phyloP scores from a whole-genome alignment of 2,888 invertebrate genomes.

The Podotricha telesiphe region DNA sequence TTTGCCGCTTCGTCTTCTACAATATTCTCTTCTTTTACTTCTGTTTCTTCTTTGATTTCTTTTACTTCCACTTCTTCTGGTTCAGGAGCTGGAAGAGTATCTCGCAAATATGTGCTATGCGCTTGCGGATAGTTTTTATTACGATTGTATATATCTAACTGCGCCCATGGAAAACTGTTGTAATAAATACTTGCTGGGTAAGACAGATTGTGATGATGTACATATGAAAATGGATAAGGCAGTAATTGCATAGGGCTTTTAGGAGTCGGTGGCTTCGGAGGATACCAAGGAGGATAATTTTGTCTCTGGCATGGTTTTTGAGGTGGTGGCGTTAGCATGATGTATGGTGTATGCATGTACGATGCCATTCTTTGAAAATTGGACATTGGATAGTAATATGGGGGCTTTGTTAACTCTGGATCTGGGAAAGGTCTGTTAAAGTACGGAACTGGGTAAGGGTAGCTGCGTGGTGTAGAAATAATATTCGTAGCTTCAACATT shows the following conservation, averaged over 20 bases:
- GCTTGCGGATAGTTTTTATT: constrained; percentile 48
- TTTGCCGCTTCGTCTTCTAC: constrained; percentile 32
- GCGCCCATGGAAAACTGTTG: constrained; percentile 52
- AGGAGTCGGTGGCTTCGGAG: constrained; percentile 46
- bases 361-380: constrained; percentile 60
- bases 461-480: constrained; percentile 42
- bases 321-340: constrained; percentile 9
- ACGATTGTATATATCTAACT: constrained; percentile 49
- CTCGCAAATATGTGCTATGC: constrained; percentile 42
- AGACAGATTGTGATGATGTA: constrained; percentile 54
- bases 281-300: constrained; percentile 42
- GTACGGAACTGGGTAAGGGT: constrained; percentile 45
- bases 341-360: constrained; percentile 52
- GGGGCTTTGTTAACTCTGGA: constrained; percentile 56
- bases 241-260: constrained; percentile 52
- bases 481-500: constrained; percentile 47
- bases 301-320: constrained; percentile 43
- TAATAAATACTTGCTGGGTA: constrained; percentile 49
- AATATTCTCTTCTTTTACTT: constrained; percentile 30
- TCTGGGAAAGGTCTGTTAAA: constrained; percentile 51
- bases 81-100: constrained; percentile 48
- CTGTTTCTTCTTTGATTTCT: constrained; percentile 28
- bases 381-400: constrained; percentile 64
- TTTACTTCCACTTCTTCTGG: constrained; percentile 44
- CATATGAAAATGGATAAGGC: constrained; percentile 62